phyloP scores from a whole-genome alignment of 2,113 vertebrate species.

The Clarias macrocephalus region DNA sequence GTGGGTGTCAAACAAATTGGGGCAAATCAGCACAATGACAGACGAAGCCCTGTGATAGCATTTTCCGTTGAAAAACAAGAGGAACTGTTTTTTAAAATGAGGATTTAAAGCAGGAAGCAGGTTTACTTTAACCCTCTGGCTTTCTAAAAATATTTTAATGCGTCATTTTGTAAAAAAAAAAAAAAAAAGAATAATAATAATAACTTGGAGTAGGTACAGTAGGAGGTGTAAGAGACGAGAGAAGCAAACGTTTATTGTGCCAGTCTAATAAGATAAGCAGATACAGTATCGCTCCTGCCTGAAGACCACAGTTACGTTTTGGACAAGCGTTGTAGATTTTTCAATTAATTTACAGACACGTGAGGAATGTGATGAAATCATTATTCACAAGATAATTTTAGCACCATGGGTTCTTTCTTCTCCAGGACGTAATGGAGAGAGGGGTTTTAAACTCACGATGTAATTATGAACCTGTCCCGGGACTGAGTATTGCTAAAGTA shows the following conservation, averaged over 20 bases:
- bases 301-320: background rate
- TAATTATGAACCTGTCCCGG: background rate
- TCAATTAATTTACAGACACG: background rate
- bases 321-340: background rate
- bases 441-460: background rate
- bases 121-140: background rate
- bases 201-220: background rate
- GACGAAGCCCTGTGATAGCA: conserved; percentile 65
- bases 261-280: background rate
- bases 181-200: no score
- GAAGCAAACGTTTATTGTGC: background rate
- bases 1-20: conserved; percentile 76
- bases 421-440: background rate
- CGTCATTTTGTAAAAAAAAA: background rate
- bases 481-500: no score
- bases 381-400: background rate
- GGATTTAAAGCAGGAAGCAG: conserved; percentile 26
- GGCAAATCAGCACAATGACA: conserved; percentile 75
- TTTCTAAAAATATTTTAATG: background rate
- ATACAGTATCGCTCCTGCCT: no score
- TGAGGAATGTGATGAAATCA: background rate
- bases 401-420: background rate
- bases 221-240: background rate
- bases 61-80: conserved; percentile 66
- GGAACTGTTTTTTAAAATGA: conserved; percentile 35